Conservation (phyloP, 2,113 vertebrate species). For the Callaeas wilsoni region DNA sequence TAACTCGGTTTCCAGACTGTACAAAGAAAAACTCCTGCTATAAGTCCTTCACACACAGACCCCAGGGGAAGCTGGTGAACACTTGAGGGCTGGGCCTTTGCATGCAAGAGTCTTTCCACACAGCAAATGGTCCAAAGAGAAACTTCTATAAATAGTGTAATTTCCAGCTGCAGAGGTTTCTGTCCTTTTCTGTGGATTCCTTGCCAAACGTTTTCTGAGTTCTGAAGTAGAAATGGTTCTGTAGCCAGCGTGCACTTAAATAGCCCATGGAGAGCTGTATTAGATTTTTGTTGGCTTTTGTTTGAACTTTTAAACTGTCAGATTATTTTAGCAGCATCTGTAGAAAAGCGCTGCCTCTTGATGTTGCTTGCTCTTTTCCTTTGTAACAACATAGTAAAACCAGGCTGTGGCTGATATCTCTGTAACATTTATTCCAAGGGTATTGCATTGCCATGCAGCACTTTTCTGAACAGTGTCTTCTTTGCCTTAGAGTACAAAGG, state of each 20-base stretch:
- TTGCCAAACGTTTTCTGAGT: not conserved
- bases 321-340: not conserved
- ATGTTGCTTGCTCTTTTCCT: not conserved
- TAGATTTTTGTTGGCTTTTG: not conserved
- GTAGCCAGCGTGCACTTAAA: not conserved
- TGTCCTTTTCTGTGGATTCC: not conserved
- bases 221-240: not conserved
- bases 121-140: not conserved
- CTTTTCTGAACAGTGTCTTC: not conserved
- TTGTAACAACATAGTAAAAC: not conserved
- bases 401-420: not conserved
- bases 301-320: not conserved
- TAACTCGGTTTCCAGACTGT: not conserved
- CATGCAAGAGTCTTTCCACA: not conserved
- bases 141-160: not conserved
- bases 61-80: not conserved
- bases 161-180: not conserved
- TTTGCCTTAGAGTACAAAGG: not conserved
- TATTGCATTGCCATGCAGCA: not conserved
- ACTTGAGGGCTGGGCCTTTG: not conserved
- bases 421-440: not conserved
- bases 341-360: not conserved
- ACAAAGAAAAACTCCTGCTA: not conserved
- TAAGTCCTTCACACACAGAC: not conserved
- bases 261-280: not conserved